Conservation (phyloP, 2,888 invertebrate species). For the Leptinotarsa rubiginosa region DNA sequence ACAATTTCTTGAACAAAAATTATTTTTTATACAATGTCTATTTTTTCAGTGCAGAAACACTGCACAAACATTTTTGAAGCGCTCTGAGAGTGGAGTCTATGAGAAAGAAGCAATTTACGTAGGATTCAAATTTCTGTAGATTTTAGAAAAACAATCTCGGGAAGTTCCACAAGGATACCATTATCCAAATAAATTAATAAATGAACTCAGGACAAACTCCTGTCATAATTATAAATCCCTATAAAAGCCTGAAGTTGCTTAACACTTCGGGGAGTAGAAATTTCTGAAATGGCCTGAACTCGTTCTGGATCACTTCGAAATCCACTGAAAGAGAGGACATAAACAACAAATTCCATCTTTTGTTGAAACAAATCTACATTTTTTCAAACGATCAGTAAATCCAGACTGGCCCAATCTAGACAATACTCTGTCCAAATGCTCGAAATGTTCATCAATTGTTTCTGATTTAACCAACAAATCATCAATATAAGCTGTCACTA, state of each 20-base stretch:
- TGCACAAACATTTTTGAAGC: no score
- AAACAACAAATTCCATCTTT: conserved; percentile 8
- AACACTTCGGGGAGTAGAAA: background rate
- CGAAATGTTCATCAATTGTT: conserved; percentile 38
- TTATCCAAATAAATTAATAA: no score
- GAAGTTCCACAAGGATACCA: no score
- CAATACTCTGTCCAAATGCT: conserved; percentile 29
- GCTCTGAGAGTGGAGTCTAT: no score
- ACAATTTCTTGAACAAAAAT: no score
- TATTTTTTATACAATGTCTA: no score
- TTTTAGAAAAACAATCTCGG: no score
- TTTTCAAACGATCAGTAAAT: conserved; percentile 8
- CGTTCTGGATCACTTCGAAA: background rate
- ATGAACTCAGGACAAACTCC: background rate
- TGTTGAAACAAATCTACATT: conserved; percentile 8
- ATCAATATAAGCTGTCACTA: conserved; percentile 39
- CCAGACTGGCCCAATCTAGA: conserved; percentile 13
- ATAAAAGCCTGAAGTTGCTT: background rate
- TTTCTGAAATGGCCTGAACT: no score
- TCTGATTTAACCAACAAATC: conserved; percentile 43
- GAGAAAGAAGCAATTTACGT: no score
- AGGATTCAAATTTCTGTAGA: no score
- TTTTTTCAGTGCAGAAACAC: no score
- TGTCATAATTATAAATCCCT: background rate
- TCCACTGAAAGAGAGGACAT: background rate